A percentile compares a stretch with the other conserved stretches of the same genome.
Evolutionary conservation across 2,113 vertebrate genomes (phyloP).

Genomic region (Ptilonorhynchus violaceus): DNA sequence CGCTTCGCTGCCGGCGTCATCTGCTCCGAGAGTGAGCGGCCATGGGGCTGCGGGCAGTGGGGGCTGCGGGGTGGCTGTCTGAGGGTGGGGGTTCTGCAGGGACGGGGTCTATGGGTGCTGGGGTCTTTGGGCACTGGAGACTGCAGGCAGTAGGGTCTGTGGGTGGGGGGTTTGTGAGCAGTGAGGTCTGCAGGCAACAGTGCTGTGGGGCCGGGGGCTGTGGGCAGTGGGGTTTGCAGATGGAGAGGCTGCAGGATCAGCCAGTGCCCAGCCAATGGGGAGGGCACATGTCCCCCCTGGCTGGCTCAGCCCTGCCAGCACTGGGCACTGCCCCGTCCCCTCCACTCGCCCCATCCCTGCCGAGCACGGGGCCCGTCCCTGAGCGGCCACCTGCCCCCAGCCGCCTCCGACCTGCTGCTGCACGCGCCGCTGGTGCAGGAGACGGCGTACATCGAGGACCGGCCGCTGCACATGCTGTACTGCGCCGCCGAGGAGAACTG

Average conservation of each 20-base stretch:
- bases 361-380: not conserved
- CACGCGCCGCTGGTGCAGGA: slow-evolving; percentile 90
- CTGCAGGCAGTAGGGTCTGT: rapidly evolving
- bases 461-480: slow-evolving; percentile 96
- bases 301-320: not conserved
- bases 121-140: not conserved
- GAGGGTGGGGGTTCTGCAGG: no score
- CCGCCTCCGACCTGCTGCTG: slow-evolving; percentile 90
- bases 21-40: slow-evolving; percentile 93
- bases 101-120: no score
- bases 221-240: not conserved
- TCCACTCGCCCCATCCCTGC: not conserved
- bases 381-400: slow-evolving; percentile 59
- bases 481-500: slow-evolving; percentile 95
- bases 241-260: no score
- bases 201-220: not conserved
- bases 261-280: rapidly evolving
- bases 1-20: slow-evolving; percentile 92
- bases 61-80: no score
- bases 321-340: rapidly evolving
- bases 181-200: not conserved
- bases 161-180: rapidly evolving
- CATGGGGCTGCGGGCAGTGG: rapidly evolving
- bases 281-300: rapidly evolving
- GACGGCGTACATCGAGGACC: slow-evolving; percentile 94